These are phyloP conservation scores for Drosophila subpulchrella DNA, from an alignment of 1,140 invertebrate species.

Conservation along the genomic window DNA sequence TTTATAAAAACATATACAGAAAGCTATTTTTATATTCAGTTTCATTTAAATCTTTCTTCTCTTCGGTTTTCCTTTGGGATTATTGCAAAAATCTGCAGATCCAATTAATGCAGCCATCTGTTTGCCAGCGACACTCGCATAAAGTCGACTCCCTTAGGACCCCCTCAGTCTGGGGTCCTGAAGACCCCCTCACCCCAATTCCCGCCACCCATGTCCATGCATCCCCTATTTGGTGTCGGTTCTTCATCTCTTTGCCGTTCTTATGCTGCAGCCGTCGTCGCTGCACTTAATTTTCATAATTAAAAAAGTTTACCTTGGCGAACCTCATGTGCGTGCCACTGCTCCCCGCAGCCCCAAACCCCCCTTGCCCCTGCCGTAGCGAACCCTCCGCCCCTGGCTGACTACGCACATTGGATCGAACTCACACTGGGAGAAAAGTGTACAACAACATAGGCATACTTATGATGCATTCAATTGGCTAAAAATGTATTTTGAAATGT, in stretches of 20 bases:
- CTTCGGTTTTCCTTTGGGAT: slow-evolving; percentile 12
- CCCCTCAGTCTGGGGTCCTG: background rate
- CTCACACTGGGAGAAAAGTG: slow-evolving; percentile 2
- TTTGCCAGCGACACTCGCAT: slow-evolving; percentile 31
- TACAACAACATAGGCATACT: too few relatives aligned
- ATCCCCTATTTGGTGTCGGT: slow-evolving; percentile 24
- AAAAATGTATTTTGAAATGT: too few relatives aligned
- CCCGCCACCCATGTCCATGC: background rate
- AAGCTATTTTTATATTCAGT: background rate
- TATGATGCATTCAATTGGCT: too few relatives aligned
- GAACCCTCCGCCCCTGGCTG: background rate
- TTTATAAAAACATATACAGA: background rate
- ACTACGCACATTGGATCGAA: slow-evolving; percentile 59
- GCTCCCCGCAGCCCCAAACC: background rate
- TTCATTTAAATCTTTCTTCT: background rate
- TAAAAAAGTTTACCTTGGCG: slow-evolving; percentile 79
- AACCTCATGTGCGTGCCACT: slow-evolving; percentile 49
- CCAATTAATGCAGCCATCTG: slow-evolving; percentile 44
- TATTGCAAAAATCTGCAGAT: slow-evolving; percentile 38
- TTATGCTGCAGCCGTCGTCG: slow-evolving; percentile 53
- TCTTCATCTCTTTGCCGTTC: slow-evolving; percentile 59
- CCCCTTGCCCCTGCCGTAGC: background rate
- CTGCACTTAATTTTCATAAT: slow-evolving; percentile 81
- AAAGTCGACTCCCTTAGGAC: slow-evolving; percentile 12
- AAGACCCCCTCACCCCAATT: background rate